phyloP scores from a whole-genome alignment of 1,140 invertebrate species.

The Conopomorpha cramerella region DNA sequence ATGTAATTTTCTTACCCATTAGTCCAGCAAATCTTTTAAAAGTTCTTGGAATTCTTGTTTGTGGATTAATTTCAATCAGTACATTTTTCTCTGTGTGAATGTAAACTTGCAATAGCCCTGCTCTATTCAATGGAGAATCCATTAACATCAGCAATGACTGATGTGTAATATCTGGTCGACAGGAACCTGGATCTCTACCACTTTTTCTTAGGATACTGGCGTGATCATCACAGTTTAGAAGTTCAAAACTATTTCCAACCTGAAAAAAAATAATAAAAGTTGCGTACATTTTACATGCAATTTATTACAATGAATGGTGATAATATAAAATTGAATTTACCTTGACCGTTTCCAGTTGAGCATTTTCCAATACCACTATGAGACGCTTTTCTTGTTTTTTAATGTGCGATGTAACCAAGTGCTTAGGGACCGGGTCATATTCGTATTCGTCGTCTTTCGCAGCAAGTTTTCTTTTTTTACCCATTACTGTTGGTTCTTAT shows the following conservation, averaged over 20 bases:
- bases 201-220: slow-evolving; percentile 81
- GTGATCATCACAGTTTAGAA: slow-evolving; percentile 95
- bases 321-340: slow-evolving; percentile 62
- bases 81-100: slow-evolving; percentile 96
- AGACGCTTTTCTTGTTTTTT: slow-evolving; percentile 86
- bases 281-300: slow-evolving; percentile 2
- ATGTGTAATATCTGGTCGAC: slow-evolving; percentile 93
- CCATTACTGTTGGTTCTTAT: slow-evolving; percentile 63
- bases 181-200: slow-evolving; percentile 81
- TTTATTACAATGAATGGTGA: slow-evolving; percentile 3
- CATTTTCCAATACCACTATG: slow-evolving; percentile 91
- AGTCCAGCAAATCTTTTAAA: slow-evolving; percentile 98
- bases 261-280: slow-evolving; percentile 37
- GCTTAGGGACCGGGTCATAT: slow-evolving; percentile 69
- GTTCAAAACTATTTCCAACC: slow-evolving; percentile 86
- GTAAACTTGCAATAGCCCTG: slow-evolving; percentile 89
- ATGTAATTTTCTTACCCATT: slow-evolving; percentile 93
- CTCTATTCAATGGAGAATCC: slow-evolving; percentile 93
- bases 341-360: slow-evolving; percentile 95
- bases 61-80: slow-evolving; percentile 97
- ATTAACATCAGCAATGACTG: slow-evolving; percentile 95
- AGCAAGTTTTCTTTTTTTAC: slow-evolving; percentile 68
- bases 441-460: slow-evolving; percentile 66
- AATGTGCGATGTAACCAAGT: slow-evolving; percentile 70
- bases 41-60: slow-evolving; percentile 96